Base-by-base conservation (phyloP, 2,888 invertebrate genomes). In the Plagodis dolabraria region DNA sequence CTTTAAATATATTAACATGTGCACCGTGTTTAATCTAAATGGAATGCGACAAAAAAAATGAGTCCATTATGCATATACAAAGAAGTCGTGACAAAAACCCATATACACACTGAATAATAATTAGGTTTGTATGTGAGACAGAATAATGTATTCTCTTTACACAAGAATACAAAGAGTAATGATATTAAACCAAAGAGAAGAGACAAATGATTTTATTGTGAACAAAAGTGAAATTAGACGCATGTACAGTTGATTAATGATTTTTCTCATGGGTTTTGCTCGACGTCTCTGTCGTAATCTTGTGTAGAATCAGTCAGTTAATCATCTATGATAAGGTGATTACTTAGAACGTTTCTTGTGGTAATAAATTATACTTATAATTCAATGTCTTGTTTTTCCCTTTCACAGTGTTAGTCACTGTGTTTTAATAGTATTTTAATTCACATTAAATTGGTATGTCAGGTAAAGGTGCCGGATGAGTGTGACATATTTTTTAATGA, bases 181-280 rank as follows among this genome's bases (percentile, higher is more conserved):
- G 22, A 22, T 22, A 22, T 22, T 22, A 22, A 22, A 22, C 22
- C 22, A 22, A 22, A 22, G 22, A 22, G 22, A 22, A 22, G 22
- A 22, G 22, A 22, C 22, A 22, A 22, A 22, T 22, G 4, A 4
- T 22, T 22, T 22, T 22, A 22, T 4, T 22, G 10, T 40, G 40
- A 40, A 40, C 10, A 10, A 40, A 40, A 40, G 40, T 40, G 40
- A 40, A 40, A 40, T 10, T 8, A 40, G 10, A 10, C 10, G 42
- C 11, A 12, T 7, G 22, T 9, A 38, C 22, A 6, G 33, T 33
- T 8, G 57, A 46, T 46, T 22, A 53, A 58, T 49, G 38, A 40
- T 22, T 49, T 46, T 58, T 53, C 49, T 53, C 53, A 58, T 33
- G 46, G 33, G 45, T 49, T 53, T 57, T 35, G 11, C 47, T 35